Evolutionary conservation across 2,888 invertebrate species (phyloP).

Genomic region (Drosophila glabriapex): DNA sequence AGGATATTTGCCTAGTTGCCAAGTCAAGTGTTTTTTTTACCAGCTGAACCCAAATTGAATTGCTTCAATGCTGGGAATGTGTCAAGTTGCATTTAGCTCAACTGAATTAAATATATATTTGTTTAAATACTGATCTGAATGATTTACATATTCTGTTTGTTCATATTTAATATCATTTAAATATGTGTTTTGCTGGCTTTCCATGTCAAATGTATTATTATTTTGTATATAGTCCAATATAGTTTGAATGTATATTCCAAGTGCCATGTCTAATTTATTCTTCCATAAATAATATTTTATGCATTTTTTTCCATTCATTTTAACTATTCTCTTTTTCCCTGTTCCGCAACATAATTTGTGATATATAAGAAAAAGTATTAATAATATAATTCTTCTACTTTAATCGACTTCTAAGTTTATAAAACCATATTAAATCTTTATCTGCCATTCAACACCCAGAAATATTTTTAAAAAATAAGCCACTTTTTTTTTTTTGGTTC

Average conservation of each 20-base stretch:
- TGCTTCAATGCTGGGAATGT: background rate
- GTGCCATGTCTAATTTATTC: background rate
- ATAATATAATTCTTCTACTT: background rate
- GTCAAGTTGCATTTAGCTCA: background rate
- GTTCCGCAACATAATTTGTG: background rate
- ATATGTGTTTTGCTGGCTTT: background rate
- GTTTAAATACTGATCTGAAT: too few relatives aligned
- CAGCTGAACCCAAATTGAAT: constrained; percentile 1
- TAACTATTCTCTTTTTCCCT: too few relatives aligned
- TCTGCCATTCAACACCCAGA: background rate
- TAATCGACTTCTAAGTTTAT: background rate
- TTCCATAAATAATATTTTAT: background rate
- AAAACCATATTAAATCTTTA: background rate
- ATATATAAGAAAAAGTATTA: background rate
- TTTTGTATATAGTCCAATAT: background rate
- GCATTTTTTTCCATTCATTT: background rate
- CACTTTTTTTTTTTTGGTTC: constrained; percentile 54
- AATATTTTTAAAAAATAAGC: background rate
- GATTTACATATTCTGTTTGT: background rate
- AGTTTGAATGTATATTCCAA: background rate
- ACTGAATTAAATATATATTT: background rate
- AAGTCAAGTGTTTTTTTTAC: constrained; percentile 44
- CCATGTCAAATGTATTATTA: background rate
- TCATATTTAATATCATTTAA: background rate
- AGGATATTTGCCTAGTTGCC: constrained; percentile 70